Conservation (phyloP, 2,113 vertebrate species). For the Quiscalus mexicanus region DNA sequence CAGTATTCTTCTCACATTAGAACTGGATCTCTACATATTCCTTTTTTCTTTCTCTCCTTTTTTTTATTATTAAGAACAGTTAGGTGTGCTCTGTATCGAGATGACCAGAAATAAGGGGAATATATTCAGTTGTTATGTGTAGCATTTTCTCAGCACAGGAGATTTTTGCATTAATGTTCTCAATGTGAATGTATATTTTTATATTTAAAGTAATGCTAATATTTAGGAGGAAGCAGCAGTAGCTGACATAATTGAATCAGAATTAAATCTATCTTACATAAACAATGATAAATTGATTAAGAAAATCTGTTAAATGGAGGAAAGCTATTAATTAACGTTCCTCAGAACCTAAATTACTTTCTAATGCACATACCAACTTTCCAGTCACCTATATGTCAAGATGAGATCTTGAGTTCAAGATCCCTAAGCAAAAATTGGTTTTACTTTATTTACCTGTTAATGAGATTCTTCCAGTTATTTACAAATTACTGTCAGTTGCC, state of each 20-base stretch:
- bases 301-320: background rate
- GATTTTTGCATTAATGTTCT: constrained; percentile 4
- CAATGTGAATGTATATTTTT: constrained; percentile 1
- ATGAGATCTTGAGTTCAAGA: background rate
- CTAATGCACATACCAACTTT: background rate
- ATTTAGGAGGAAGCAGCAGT: background rate
- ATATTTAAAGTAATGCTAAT: background rate
- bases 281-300: background rate
- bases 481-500: background rate
- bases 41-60: background rate
- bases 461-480: background rate
- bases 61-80: background rate
- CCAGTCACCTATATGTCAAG: background rate
- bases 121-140: background rate
- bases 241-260: background rate
- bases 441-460: background rate
- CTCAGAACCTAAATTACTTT: background rate
- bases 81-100: background rate
- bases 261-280: background rate
- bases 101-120: constrained; percentile 16
- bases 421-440: background rate
- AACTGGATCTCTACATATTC: background rate
- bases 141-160: constrained; percentile 20
- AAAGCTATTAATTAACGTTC: background rate
- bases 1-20: background rate